These are phyloP conservation scores for Siniperca chuatsi DNA, from an alignment of 2,113 vertebrate species.

Conservation along the genomic window DNA sequence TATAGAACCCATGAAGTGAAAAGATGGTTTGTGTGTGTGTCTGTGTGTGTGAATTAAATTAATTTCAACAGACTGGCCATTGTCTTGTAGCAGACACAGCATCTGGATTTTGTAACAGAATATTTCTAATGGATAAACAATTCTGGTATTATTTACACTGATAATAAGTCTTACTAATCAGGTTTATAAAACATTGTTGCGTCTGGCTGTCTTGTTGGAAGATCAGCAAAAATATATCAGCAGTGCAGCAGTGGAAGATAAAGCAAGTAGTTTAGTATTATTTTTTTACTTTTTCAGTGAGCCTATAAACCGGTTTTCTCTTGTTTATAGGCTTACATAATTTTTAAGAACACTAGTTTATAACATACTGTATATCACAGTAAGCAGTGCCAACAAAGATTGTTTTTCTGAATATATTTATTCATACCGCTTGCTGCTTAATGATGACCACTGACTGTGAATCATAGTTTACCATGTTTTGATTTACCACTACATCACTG, in stretches of 20 bases:
- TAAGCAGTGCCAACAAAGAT: neutral
- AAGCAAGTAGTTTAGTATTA: neutral
- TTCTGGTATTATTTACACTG: constrained; percentile 6
- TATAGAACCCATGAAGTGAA: neutral
- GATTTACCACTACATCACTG: neutral
- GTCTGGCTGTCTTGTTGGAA: constrained; percentile 7
- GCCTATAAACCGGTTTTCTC: constrained; percentile 5
- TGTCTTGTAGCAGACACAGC: neutral
- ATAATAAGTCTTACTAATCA: constrained; percentile 11
- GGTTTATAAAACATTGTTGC: neutral
- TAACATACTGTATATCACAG: neutral
- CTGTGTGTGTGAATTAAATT: neutral
- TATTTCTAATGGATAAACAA: constrained; percentile 30
- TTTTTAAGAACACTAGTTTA: constrained; percentile 3
- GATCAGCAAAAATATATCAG: neutral
- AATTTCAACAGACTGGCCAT: constrained; percentile 11
- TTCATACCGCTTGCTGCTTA: neutral
- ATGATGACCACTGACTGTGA: constrained; percentile 14
- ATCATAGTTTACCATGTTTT: constrained; percentile 6
- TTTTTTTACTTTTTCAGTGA: neutral
- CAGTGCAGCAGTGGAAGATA: neutral
- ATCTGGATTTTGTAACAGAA: constrained; percentile 36
- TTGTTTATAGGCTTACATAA: constrained; percentile 9
- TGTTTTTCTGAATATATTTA: neutral
- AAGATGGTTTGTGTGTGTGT: neutral